These are phyloP conservation scores for Pyrgus malvae DNA, from an alignment of 2,888 invertebrate genomes.

Conservation along the genomic window DNA sequence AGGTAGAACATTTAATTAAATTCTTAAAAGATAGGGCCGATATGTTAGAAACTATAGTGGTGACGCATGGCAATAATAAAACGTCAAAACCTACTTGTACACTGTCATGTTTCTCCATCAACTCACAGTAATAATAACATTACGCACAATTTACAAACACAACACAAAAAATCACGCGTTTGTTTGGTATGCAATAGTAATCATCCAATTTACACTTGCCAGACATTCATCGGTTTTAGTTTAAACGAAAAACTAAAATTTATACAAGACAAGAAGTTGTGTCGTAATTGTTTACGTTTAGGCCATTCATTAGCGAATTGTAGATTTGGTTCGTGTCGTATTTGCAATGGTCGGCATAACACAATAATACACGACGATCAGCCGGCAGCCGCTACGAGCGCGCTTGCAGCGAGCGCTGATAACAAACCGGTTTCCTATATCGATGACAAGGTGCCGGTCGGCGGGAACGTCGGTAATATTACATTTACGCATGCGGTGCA, in stretches of 20 bases:
- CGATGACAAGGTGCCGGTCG: background rate
- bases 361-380: slow-evolving; percentile 27
- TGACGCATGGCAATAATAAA: slow-evolving; percentile 2
- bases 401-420: background rate
- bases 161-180: slow-evolving; percentile 1
- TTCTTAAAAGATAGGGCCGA: slow-evolving; percentile 33
- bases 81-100: background rate
- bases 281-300: slow-evolving; percentile 29
- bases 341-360: slow-evolving; percentile 27
- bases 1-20: slow-evolving; percentile 26
- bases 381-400: background rate
- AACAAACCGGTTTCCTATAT: slow-evolving; percentile 11
- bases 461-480: background rate
- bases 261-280: slow-evolving; percentile 24
- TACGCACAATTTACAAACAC: background rate
- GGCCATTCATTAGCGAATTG: slow-evolving; percentile 25
- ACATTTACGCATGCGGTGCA: slow-evolving; percentile 3
- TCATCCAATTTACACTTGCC: slow-evolving; percentile 30
- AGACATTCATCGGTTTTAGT: slow-evolving; percentile 20
- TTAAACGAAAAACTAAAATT: slow-evolving; percentile 18
- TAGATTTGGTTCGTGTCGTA: slow-evolving; percentile 24
- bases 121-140: background rate
- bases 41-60: slow-evolving; percentile 29
- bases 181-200: slow-evolving; percentile 28
- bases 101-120: slow-evolving; percentile 5